phyloP scores from a whole-genome alignment of 2,888 invertebrate genomes.

The Bimastos eiseni region DNA sequence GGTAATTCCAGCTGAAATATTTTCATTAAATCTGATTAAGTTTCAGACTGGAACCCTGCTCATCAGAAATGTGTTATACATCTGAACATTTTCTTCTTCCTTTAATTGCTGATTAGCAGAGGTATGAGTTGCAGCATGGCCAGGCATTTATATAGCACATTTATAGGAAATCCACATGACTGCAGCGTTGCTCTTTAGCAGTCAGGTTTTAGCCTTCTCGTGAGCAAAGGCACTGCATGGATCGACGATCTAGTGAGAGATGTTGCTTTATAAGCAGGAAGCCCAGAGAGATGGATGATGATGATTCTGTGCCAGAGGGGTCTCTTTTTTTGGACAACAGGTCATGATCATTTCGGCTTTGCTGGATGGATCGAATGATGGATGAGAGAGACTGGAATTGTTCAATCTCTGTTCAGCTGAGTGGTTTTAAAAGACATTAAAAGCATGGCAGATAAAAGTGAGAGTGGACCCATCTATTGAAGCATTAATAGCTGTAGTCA shows the following conservation, averaged over 20 bases:
- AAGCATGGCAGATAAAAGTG: neutral
- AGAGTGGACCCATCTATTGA: neutral
- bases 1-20: too few relatives aligned
- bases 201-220: neutral
- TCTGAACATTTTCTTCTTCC: neutral
- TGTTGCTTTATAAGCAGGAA: slow-evolving; percentile 13
- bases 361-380: neutral
- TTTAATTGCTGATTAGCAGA: neutral
- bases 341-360: neutral
- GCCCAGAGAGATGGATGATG: neutral
- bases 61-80: neutral
- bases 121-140: neutral
- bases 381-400: neutral
- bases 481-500: neutral
- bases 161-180: neutral
- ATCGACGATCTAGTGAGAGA: neutral
- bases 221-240: slow-evolving; percentile 5
- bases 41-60: too few relatives aligned
- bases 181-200: neutral
- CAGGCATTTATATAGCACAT: neutral
- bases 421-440: neutral
- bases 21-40: too few relatives aligned
- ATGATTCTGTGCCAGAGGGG: neutral
- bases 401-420: neutral
- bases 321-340: neutral